Percentiles rank a stretch among this genome's conserved stretches.
phyloP scores from a whole-genome alignment of 1,140 invertebrate species.

The Neotoxoptera formosana region DNA sequence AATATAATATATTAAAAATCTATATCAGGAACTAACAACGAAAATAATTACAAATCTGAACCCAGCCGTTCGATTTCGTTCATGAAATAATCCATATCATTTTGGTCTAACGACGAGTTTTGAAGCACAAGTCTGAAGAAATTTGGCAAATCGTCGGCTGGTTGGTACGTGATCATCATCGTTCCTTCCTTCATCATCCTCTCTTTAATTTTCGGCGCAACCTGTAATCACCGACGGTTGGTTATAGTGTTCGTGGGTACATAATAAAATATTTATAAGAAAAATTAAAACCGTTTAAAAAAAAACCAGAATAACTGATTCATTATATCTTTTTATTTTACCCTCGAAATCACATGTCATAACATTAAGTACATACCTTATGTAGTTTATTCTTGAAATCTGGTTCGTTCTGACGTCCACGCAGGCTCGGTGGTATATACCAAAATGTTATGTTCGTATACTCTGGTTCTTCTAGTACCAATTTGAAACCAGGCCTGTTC shows the following conservation, averaged over 20 bases:
- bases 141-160: conserved; percentile 79
- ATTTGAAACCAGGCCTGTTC: conserved; percentile 73
- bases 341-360: not conserved
- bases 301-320: not conserved
- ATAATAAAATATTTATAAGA: not conserved
- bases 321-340: not conserved
- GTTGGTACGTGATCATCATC: conserved; percentile 96
- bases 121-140: conserved; percentile 95
- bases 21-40: conserved; percentile 28
- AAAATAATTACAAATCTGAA: conserved; percentile 67
- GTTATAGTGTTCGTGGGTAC: not conserved
- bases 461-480: conserved; percentile 82
- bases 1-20: conserved; percentile 22
- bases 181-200: conserved; percentile 92
- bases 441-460: conserved; percentile 96
- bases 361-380: conserved; percentile 65
- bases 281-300: not conserved
- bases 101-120: conserved; percentile 80
- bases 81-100: conserved; percentile 86
- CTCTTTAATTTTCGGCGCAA: conserved; percentile 92
- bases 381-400: conserved; percentile 76
- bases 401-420: conserved; percentile 67
- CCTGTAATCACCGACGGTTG: conserved; percentile 63
- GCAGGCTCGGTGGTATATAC: conserved; percentile 85
- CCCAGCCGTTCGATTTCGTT: conserved; percentile 86